phyloP scores from a whole-genome alignment of 2,888 invertebrate species.

The Amiota mariae region DNA sequence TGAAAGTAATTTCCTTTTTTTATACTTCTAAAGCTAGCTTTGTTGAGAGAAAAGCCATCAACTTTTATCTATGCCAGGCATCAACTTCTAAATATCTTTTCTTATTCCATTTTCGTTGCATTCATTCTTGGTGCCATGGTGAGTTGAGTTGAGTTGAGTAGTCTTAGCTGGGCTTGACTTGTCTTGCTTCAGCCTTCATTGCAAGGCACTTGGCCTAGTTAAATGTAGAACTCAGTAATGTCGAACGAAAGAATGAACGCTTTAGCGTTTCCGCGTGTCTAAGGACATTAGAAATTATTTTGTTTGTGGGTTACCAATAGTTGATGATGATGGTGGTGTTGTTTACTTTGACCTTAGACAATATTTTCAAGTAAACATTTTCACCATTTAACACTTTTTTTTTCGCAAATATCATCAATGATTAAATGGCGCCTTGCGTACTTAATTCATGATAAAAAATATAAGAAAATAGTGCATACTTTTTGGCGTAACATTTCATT shows the following conservation, averaged over 20 bases:
- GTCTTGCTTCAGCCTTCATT: not conserved
- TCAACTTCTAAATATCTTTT: not conserved
- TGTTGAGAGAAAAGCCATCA: not conserved
- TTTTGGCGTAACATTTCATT: conserved; percentile 8
- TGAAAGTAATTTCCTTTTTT: too few species aligned
- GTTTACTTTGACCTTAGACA: not conserved
- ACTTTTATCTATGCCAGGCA: conserved; percentile 1
- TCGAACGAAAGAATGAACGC: not conserved
- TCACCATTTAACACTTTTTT: too few species aligned
- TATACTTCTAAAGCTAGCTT: not conserved
- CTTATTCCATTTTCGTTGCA: not conserved
- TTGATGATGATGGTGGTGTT: not conserved
- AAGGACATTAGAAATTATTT: conserved; percentile 11
- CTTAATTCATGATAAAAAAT: not conserved
- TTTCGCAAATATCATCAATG: too few species aligned
- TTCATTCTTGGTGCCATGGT: too few species aligned
- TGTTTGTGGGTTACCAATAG: too few species aligned
- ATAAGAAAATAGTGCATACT: conserved; percentile 18
- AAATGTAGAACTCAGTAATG: conserved; percentile 8
- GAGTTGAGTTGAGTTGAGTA: too few species aligned
- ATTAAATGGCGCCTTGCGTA: too few species aligned
- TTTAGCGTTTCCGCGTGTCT: conserved; percentile 1
- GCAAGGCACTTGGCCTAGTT: conserved; percentile 24
- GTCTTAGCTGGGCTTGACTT: not conserved
- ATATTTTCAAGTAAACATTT: too few species aligned